Base-by-base conservation (phyloP, 1,140 invertebrate genomes). In the Megathymus violae region DNA sequence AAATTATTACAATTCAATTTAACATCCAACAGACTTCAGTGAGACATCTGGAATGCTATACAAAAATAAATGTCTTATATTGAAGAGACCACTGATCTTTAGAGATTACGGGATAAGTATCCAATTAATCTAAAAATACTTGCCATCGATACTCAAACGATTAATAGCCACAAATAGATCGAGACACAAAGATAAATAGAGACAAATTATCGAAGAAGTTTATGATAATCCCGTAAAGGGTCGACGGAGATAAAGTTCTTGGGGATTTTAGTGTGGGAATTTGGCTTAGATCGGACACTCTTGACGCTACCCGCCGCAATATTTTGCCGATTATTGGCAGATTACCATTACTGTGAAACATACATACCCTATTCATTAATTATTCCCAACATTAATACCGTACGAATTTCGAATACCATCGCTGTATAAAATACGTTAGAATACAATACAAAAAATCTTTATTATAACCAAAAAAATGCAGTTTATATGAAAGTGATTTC, bases 151-250 rank as follows among this genome's bases (percentile, higher is more conserved):
- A 46, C 11, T 51, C 25, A 41, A 52, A 41, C 27, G 22, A 48
- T 44, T 25, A 31, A 31, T 9, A 31, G 27, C n/a, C n/a, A 31
- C 27, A 31, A 31, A 9, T 4, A 62, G 38, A 50, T 36, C 17
- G 47, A 69, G 69, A 64, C 47, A 58, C 60, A 69, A 71, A 80
- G 70, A 78, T 72, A 80, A 80, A 78, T 71, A 77, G 69, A 76
- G 74, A 76, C 74, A 81, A 79, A 75, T 78, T 62, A 69, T 76
- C 68, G 72, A 66, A 75, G 70, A 78, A 73, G 71, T 75, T 71
- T 73, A 76, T 76, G 71, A 72, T 81, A 81, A 81, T 76, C 74
- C 78, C 76, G 67, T 78, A 78, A 81, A 81, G 78, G 76, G 76
- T 76, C 76, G 71, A 71, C 65, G 59, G 64, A 71, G 76, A 78